phyloP scores from a whole-genome alignment of 2,113 vertebrate genomes.

The Kryptolebias marmoratus region DNA sequence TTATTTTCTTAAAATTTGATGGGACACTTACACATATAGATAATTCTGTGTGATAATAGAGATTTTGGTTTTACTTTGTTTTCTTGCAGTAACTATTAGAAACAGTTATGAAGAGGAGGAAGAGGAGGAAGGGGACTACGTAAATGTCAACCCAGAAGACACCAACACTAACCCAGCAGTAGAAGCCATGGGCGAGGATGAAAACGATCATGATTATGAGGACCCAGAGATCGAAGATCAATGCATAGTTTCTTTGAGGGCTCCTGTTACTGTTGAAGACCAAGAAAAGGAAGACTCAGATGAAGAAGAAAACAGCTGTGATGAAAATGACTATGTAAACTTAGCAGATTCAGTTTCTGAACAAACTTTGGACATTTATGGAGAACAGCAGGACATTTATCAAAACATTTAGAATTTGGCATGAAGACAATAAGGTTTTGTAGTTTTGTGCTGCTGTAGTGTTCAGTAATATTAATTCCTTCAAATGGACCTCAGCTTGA shows the following conservation, averaged over 20 bases:
- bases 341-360: background rate
- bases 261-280: rapidly evolving
- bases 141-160: background rate
- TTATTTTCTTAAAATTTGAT: background rate
- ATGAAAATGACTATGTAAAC: conserved; percentile 14
- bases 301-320: background rate
- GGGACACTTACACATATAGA: background rate
- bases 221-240: background rate
- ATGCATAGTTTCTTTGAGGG: background rate
- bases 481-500: no score
- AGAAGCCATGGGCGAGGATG: background rate
- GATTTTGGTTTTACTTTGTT: background rate
- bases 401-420: background rate
- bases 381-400: background rate
- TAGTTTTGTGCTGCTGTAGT: no score
- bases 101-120: background rate
- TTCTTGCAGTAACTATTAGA: background rate
- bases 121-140: conserved; percentile 5
- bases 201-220: background rate
- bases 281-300: background rate
- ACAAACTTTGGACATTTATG: background rate
- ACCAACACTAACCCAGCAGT: background rate
- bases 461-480: no score
- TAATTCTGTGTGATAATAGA: background rate
- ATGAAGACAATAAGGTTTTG: background rate